phyloP scores from a whole-genome alignment of 1,140 invertebrate species.

The Anastrepha obliqua region DNA sequence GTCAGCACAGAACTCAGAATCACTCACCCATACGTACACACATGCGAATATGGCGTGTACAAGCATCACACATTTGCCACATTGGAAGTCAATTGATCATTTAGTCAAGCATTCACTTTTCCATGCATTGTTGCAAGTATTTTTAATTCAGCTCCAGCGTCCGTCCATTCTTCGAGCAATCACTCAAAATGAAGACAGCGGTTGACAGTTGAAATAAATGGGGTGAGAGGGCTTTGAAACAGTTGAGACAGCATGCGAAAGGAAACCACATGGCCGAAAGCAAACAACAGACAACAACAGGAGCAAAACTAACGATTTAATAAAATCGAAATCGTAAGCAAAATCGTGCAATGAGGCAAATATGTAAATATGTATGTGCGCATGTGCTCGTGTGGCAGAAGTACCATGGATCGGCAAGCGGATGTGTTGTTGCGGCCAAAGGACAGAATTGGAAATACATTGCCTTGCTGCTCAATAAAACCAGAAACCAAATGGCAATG shows the following conservation, averaged over 20 bases:
- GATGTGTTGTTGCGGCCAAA: background rate
- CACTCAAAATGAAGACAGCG: constrained; percentile 40
- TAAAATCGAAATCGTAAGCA: constrained; percentile 1
- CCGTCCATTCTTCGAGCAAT: background rate
- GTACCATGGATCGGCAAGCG: background rate
- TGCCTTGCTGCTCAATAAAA: too few species aligned
- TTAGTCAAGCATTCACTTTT: constrained; percentile 22
- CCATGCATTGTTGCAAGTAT: background rate
- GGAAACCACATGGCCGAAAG: constrained; percentile 51
- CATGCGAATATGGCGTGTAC: background rate
- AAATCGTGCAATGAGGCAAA: background rate
- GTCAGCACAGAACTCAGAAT: background rate
- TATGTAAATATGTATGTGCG: background rate
- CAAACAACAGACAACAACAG: background rate
- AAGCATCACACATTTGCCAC: constrained; percentile 1
- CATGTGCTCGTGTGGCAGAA: background rate
- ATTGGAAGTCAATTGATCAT: constrained; percentile 23
- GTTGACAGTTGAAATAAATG: constrained; percentile 50
- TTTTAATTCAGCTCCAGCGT: background rate
- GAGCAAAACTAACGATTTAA: constrained; percentile 7
- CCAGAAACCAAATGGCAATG: too few species aligned
- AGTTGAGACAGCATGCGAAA: background rate
- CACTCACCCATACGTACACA: background rate
- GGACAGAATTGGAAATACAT: too few species aligned
- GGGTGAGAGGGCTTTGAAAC: constrained; percentile 8